Conservation (phyloP, 1,140 invertebrate genomes). For the Ylistrum balloti region DNA sequence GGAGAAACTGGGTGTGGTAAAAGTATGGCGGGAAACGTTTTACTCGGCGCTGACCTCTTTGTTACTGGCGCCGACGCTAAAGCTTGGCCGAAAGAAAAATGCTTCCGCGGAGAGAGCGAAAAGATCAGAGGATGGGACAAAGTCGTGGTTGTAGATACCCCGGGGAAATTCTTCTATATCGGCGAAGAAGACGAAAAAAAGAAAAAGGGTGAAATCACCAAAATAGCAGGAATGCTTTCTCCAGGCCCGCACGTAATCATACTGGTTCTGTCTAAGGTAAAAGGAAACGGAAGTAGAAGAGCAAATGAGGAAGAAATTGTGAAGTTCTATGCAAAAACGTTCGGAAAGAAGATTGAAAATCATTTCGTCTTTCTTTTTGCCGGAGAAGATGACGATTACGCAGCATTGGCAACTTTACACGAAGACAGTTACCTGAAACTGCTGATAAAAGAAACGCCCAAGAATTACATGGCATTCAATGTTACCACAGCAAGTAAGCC, state of each 20-base stretch:
- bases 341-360: background rate
- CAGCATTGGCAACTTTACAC: background rate
- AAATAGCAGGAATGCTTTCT: background rate
- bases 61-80: background rate
- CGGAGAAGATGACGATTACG: background rate
- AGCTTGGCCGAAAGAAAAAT: background rate
- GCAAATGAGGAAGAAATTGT: background rate
- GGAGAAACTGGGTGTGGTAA: background rate
- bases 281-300: background rate
- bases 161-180: background rate
- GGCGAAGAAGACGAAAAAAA: background rate
- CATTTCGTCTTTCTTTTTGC: background rate
- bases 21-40: background rate
- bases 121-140: background rate
- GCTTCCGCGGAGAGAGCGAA: constrained; percentile 4
- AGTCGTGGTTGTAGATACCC: constrained; percentile 22
- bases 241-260: background rate
- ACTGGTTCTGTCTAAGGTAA: background rate
- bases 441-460: background rate
- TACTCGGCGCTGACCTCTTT: background rate
- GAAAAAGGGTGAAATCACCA: background rate
- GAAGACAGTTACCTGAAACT: background rate
- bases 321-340: background rate
- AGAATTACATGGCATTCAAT: background rate
- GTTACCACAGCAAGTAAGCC: background rate